Evolutionary conservation across 2,888 invertebrate species (phyloP).

Genomic region (Xestia rhomboidea): DNA sequence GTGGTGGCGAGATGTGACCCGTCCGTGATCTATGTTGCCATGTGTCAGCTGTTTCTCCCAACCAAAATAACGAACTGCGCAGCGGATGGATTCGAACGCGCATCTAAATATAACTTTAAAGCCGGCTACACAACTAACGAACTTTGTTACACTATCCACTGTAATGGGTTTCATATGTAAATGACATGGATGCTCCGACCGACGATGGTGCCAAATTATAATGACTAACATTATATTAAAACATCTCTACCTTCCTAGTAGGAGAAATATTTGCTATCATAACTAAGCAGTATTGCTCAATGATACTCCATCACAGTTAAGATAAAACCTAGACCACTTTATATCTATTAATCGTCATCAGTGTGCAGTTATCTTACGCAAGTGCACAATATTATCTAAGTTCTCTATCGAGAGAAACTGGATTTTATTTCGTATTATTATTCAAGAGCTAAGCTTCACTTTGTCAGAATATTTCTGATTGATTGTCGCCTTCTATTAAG

Average conservation of each 20-base stretch:
- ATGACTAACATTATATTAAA: constrained; percentile 21
- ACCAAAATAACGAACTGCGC: constrained; percentile 84
- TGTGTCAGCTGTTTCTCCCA: constrained; percentile 81
- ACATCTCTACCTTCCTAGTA: constrained; percentile 2
- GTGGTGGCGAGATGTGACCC: constrained; percentile 72
- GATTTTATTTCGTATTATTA: constrained; percentile 35
- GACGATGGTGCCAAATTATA: constrained; percentile 43
- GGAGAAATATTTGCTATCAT: background rate
- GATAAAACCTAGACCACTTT: constrained; percentile 34
- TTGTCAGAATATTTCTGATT: constrained; percentile 45
- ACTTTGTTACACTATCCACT: constrained; percentile 49
- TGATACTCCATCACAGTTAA: constrained; percentile 31
- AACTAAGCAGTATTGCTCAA: constrained; percentile 9
- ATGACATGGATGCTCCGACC: constrained; percentile 39
- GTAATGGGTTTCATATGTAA: constrained; percentile 46
- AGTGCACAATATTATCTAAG: constrained; percentile 32
- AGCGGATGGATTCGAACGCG: constrained; percentile 70
- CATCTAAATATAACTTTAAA: constrained; percentile 66
- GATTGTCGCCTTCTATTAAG: constrained; percentile 36
- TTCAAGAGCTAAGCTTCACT: constrained; percentile 24
- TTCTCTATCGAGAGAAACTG: constrained; percentile 34
- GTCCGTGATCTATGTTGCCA: constrained; percentile 75
- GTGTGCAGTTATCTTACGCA: constrained; percentile 30
- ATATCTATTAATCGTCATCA: constrained; percentile 25
- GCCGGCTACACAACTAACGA: constrained; percentile 47